Percentiles rank a stretch among this genome's conserved stretches.
phyloP scores from a whole-genome alignment of 92 coral and sea anemone genomes.

The Heliopora coerulea region DNA sequence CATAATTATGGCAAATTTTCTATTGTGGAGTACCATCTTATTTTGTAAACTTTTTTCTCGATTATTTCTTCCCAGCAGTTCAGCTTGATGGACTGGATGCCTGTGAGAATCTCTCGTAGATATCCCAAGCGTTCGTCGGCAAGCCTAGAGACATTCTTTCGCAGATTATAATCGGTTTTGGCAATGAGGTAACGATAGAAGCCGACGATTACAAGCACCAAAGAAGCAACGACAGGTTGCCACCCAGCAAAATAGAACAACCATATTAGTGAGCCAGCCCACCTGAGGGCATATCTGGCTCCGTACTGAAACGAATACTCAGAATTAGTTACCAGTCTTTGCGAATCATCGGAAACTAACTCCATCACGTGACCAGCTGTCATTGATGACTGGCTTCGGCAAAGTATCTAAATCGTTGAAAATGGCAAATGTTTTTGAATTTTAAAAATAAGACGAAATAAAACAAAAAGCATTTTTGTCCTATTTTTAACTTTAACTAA shows the following conservation, averaged over 20 bases:
- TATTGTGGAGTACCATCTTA: conserved; percentile 38
- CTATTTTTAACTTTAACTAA: too few species aligned
- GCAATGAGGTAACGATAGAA: not conserved
- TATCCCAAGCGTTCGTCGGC: conserved; percentile 30
- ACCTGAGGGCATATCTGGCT: not conserved
- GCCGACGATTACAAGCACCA: not conserved
- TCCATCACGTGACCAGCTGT: conserved; percentile 2
- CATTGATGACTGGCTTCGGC: not conserved
- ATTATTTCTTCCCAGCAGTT: conserved; percentile 16
- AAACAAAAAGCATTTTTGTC: too few species aligned
- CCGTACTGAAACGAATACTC: not conserved
- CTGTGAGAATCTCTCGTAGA: conserved; percentile 22
- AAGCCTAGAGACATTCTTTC: not conserved
- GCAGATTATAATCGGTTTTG: not conserved
- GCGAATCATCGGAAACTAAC: not conserved
- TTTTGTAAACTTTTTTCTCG: conserved; percentile 9
- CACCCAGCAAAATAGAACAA: not conserved
- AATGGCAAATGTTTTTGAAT: too few species aligned
- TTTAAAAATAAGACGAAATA: too few species aligned
- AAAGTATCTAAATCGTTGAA: not conserved
- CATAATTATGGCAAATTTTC: too few species aligned
- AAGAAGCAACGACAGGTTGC: not conserved
- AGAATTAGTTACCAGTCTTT: not conserved
- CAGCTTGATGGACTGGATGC: conserved; percentile 25
- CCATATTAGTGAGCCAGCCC: not conserved